Percentiles rank a stretch among this genome's conserved stretches.
Evolutionary conservation across 2,113 vertebrate genomes (phyloP).

Genomic region (Zosterops borbonicus): DNA sequence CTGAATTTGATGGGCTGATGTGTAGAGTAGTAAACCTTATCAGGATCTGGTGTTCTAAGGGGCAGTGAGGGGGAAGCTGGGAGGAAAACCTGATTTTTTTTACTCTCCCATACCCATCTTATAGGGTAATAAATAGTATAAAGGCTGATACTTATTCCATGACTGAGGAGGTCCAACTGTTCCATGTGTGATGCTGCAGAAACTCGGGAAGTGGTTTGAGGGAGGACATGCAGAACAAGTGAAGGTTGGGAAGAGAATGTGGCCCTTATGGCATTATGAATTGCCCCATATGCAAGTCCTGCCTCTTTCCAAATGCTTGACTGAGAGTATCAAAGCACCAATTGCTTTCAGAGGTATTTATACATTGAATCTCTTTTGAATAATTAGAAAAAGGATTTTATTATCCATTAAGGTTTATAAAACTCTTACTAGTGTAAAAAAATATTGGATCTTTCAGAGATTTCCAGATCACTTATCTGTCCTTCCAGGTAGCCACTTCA

Average conservation of each 20-base stretch:
- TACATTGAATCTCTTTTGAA: background rate
- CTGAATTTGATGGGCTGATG: background rate
- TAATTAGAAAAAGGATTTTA: background rate
- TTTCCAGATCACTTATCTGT: background rate
- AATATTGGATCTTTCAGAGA: conserved; percentile 27
- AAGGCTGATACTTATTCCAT: background rate
- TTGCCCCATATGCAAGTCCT: background rate
- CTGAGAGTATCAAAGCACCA: background rate
- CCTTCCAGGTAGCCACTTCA: background rate
- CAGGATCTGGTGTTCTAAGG: background rate
- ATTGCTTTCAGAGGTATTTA: background rate
- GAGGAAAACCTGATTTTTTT: background rate
- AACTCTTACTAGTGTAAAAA: background rate
- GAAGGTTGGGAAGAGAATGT: background rate
- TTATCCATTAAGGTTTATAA: background rate
- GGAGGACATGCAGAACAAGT: background rate
- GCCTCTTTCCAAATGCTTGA: background rate
- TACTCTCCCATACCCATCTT: background rate
- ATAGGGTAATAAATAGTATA: background rate
- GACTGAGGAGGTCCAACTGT: background rate
- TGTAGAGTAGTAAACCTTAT: background rate
- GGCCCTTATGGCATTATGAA: background rate
- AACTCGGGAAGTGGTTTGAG: background rate
- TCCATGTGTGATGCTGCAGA: background rate
- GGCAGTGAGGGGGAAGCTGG: background rate